Conservation (phyloP, 2,113 vertebrate species). For the Nannospalax galili region DNA sequence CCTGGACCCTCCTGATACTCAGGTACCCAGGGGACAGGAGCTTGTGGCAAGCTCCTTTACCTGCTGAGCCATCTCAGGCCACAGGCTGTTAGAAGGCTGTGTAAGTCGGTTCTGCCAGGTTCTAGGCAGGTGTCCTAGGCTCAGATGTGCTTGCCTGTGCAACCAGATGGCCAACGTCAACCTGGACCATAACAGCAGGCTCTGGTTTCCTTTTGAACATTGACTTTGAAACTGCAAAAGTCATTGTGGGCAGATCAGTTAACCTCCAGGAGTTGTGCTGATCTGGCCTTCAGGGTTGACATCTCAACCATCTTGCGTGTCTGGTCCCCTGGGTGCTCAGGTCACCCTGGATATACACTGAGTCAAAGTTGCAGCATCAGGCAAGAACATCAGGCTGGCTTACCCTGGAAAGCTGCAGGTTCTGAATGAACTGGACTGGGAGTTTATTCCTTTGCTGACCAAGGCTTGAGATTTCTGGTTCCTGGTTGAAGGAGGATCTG, state of each 20-base stretch:
- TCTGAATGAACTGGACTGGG: too few relatives aligned
- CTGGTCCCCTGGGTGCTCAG: neutral
- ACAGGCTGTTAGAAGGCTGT: neutral
- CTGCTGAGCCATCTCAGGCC: neutral
- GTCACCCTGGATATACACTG: too few relatives aligned
- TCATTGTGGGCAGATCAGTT: neutral
- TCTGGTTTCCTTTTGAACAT: neutral
- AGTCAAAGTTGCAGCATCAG: neutral
- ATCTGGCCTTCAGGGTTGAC: neutral
- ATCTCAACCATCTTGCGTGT: neutral
- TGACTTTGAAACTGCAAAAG: neutral
- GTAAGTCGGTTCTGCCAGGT: neutral
- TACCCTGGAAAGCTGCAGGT: neutral
- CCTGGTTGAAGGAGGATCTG: neutral
- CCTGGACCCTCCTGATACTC: neutral
- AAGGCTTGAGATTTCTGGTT: neutral
- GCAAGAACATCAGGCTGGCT: neutral
- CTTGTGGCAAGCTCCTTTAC: too few relatives aligned
- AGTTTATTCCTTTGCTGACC: too few relatives aligned
- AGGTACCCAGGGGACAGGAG: neutral
- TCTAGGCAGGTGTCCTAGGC: neutral
- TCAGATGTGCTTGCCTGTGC: neutral
- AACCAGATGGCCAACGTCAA: neutral
- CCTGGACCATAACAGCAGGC: too few relatives aligned
- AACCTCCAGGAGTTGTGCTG: too few relatives aligned